phyloP scores from a whole-genome alignment of 2,113 vertebrate species.

The Rhegmatorhina hoffmannsi region DNA sequence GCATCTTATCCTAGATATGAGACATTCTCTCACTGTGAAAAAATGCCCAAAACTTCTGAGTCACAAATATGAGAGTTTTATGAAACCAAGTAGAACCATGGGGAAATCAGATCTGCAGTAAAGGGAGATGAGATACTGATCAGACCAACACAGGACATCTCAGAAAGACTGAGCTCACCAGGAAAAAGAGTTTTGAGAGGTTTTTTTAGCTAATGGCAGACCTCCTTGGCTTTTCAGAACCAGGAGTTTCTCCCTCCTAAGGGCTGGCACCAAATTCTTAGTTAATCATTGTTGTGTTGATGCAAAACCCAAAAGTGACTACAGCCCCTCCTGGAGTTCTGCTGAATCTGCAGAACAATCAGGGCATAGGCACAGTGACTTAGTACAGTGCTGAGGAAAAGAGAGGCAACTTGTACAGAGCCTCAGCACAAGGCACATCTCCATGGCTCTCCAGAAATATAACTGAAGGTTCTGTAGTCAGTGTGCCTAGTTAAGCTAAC shows the following conservation, averaged over 20 bases:
- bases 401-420: neutral
- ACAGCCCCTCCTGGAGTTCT: neutral
- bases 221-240: neutral
- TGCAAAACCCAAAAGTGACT: neutral
- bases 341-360: neutral
- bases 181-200: neutral
- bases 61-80: neutral
- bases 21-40: neutral
- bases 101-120: neutral
- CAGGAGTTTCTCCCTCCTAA: neutral
- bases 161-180: neutral
- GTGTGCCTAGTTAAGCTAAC: neutral
- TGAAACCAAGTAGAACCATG: neutral
- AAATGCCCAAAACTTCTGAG: neutral
- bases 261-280: neutral
- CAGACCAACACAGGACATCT: neutral
- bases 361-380: neutral
- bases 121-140: neutral
- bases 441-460: neutral
- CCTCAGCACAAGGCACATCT: neutral
- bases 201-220: neutral
- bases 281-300: neutral
- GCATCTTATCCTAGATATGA: neutral
- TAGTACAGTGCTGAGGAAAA: neutral
- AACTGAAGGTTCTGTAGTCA: neutral